Evolutionary conservation across 2,113 vertebrate species (phyloP).

Genomic region (Elephas maximus): DNA sequence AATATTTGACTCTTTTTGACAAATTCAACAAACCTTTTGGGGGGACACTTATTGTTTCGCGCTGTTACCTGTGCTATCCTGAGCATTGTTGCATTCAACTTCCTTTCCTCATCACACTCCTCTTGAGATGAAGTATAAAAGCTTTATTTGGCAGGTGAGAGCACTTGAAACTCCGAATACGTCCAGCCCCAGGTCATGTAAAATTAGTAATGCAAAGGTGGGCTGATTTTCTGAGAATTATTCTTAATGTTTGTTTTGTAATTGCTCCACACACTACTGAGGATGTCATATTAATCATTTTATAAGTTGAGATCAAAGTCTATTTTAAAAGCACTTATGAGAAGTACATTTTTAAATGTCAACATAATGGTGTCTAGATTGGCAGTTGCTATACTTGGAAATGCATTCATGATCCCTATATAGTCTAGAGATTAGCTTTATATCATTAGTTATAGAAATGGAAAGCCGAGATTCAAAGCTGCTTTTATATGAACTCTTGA

Average conservation of each 20-base stretch:
- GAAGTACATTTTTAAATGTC: constrained; percentile 16
- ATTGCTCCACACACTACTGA: background rate
- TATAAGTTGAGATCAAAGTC: background rate
- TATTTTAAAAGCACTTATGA: background rate
- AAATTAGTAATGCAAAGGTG: background rate
- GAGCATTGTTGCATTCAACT: background rate
- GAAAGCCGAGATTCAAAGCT: background rate
- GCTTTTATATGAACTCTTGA: background rate
- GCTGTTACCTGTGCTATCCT: background rate
- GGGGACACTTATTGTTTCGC: background rate
- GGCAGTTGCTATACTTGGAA: background rate
- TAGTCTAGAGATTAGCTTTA: background rate
- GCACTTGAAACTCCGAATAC: background rate
- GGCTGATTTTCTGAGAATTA: background rate
- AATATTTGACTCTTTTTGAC: background rate
- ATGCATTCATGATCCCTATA: background rate
- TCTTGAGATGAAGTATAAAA: background rate
- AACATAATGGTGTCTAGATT: background rate
- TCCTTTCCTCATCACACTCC: background rate
- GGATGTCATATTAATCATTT: background rate
- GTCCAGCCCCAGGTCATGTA: background rate
- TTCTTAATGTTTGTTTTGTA: background rate
- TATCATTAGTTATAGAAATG: background rate
- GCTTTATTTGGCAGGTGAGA: background rate
- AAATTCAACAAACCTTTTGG: background rate